Evolutionary conservation across 1,140 invertebrate species (phyloP), one percentile per base, ranked within the genome.

Genomic region (Anagrus nilaparvatae): DNA sequence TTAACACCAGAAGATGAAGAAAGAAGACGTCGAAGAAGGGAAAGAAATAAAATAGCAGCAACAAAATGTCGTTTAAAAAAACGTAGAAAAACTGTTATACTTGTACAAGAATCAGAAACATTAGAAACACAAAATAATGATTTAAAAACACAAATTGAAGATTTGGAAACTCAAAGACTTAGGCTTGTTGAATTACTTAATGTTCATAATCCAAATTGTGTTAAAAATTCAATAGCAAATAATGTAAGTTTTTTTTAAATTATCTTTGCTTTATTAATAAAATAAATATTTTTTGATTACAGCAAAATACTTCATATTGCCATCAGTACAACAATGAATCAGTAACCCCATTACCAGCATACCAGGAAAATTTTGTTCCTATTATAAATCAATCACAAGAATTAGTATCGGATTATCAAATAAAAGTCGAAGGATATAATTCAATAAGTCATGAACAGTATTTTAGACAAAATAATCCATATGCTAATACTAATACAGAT

Each of bases 21-120:
- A 53, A 72, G 85, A 19, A 72, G 88, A 38, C 68, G 83, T 32
- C 71, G 87, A 38, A 73, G 88, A 52, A 75, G 91, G 47, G 89
- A 94, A 65, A 74, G 90, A 37, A 95, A 96, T 64, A 94, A 95
- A 74, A 84, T 95, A 30, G 92, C 92, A 13, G 92, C 92, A 9
- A 95, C 91, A 14, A 95, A 95, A 63, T 95, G 92, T 62, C 77
- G 91, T 38, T 76, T 90, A 71, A 95, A 93, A 73, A 95, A 95
- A 62, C 81, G 90, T 16, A 87, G 93, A 58, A 79, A 82, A 46
- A 92, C 88, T 1, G 79, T 82, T 34, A 85, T 87, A 47, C 68
- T 95, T 43, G 84, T 92, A 43, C 77, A 84, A 53, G 88, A 93
- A 67, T 87, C 87, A 7, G 86, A 90, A 63, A 76, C 78, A 3